Conservation (phyloP, 2,888 invertebrate species). For the Eilema griseolum region DNA sequence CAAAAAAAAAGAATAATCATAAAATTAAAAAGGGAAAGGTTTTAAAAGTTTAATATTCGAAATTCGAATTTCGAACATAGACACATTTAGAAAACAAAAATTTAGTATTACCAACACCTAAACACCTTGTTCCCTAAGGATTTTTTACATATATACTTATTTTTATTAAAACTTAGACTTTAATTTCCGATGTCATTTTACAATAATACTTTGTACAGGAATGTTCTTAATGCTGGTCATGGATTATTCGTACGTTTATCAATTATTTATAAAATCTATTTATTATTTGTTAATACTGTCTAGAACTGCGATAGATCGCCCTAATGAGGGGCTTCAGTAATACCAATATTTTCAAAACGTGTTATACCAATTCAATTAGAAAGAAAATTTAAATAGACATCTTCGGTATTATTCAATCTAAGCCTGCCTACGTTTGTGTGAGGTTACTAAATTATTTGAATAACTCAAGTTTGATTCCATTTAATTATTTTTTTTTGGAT, state of each 20-base stretch:
- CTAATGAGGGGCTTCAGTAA: background rate
- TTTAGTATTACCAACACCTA: background rate
- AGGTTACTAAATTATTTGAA: too few relatives aligned
- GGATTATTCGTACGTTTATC: slow-evolving; percentile 5
- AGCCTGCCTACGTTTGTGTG: too few relatives aligned
- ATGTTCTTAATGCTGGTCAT: slow-evolving; percentile 12
- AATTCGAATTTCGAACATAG: background rate
- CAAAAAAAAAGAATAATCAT: background rate
- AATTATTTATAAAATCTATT: background rate
- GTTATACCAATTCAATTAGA: too few relatives aligned
- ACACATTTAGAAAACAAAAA: background rate
- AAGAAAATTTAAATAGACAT: too few relatives aligned
- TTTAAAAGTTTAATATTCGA: background rate
- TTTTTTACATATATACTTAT: background rate
- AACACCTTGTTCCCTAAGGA: background rate
- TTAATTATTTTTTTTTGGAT: too few relatives aligned
- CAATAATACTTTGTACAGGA: slow-evolving; percentile 11
- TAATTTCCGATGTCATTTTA: background rate
- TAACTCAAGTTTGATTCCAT: background rate
- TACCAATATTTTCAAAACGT: background rate
- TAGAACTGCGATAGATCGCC: slow-evolving; percentile 8
- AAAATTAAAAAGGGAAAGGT: background rate
- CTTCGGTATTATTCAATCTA: background rate
- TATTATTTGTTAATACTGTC: slow-evolving; percentile 21
- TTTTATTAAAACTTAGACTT: background rate